phyloP scores from a whole-genome alignment of 2,797 vertebrate species.

The Neostethus bicornis region DNA sequence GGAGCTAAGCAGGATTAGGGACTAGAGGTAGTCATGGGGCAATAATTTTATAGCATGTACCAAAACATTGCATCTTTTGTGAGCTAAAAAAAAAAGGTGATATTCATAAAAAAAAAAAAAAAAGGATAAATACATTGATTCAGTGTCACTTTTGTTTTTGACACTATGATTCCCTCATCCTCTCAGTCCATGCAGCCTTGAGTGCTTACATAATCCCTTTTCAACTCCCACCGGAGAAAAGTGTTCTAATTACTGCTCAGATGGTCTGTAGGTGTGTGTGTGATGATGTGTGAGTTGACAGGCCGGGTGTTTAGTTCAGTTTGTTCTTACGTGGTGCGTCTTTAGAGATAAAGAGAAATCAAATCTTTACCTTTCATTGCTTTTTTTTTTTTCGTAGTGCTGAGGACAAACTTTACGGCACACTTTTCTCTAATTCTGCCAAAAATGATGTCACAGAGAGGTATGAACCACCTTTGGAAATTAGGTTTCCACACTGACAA shows the following conservation, averaged over 20 bases:
- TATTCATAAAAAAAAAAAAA: too few species aligned
- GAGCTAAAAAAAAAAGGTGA: too few species aligned
- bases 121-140: too few species aligned
- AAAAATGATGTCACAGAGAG: conserved; percentile 29
- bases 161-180: too few species aligned
- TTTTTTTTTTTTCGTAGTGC: conserved; percentile 41
- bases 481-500: not conserved
- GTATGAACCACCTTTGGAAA: conserved; percentile 18
- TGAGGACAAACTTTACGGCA: conserved; percentile 46
- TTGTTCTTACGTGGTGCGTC: not conserved
- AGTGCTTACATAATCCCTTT: not conserved
- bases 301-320: not conserved
- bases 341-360: not conserved
- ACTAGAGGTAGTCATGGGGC: too few species aligned
- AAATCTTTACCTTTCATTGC: not conserved
- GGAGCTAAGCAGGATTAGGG: too few species aligned
- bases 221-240: conserved; percentile 3
- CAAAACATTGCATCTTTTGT: too few species aligned
- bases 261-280: conserved; percentile 30
- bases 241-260: conserved; percentile 15
- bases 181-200: not conserved
- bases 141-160: too few species aligned
- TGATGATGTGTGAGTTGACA: conserved; percentile 9
- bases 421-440: conserved; percentile 29
- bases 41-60: too few species aligned